Conservation (phyloP, 2,113 vertebrate species). For the Zootoca vivipara region DNA sequence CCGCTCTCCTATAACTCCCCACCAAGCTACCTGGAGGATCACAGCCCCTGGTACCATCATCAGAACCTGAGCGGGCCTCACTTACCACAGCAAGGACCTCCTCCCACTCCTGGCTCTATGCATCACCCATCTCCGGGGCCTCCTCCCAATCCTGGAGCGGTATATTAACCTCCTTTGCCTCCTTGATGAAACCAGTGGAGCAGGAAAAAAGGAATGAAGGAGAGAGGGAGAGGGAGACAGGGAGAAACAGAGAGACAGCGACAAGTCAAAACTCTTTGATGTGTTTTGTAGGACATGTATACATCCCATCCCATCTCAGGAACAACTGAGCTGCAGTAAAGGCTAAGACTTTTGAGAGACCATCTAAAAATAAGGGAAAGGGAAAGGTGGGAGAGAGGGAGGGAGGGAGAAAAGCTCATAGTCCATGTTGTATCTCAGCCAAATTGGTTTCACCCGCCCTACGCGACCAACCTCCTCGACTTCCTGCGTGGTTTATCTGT, state of each 20-base stretch:
- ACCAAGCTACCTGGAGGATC: slow-evolving; percentile 93
- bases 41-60: slow-evolving; percentile 93
- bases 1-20: slow-evolving; percentile 89
- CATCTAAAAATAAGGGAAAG: background rate
- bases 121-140: slow-evolving; percentile 88
- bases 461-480: background rate
- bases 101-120: slow-evolving; percentile 77
- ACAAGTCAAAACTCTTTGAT: slow-evolving; percentile 28
- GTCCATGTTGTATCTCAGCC: background rate
- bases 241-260: slow-evolving; percentile 31
- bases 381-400: background rate
- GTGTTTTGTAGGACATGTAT: slow-evolving; percentile 35
- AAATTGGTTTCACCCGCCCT: background rate
- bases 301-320: slow-evolving; percentile 59
- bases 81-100: slow-evolving; percentile 81
- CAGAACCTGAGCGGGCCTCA: slow-evolving; percentile 84
- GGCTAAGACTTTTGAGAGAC: background rate
- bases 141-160: slow-evolving; percentile 87
- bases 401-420: background rate
- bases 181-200: slow-evolving; percentile 23
- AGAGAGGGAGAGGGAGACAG: background rate
- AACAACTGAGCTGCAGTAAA: slow-evolving; percentile 47
- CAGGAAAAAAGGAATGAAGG: slow-evolving; percentile 15
- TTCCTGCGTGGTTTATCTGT: slow-evolving; percentile 17
- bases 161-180: slow-evolving; percentile 79